These are phyloP conservation scores for Furcifer pardalis DNA, from an alignment of 2,797 vertebrate species.

Conservation along the genomic window DNA sequence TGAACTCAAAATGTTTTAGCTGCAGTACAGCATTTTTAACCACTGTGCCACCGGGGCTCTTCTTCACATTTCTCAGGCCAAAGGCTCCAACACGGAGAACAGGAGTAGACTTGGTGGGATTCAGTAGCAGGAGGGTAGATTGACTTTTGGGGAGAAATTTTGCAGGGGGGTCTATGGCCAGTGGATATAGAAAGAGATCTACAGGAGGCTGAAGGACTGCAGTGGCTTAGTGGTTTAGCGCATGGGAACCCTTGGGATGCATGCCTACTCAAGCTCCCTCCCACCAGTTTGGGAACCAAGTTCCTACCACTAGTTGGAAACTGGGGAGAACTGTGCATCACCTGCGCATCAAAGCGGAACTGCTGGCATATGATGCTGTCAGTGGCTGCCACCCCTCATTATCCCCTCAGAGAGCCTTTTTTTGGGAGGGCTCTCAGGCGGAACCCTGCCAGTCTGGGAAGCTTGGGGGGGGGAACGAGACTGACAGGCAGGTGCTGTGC, in stretches of 20 bases:
- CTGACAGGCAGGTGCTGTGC: background rate
- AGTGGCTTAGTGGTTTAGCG: too few species aligned
- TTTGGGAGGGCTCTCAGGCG: background rate
- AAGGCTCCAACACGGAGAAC: background rate
- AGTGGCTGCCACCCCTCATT: conserved; percentile 9
- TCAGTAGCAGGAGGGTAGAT: background rate
- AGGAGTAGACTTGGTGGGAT: too few species aligned
- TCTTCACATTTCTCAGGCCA: background rate
- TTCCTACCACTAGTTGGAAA: background rate
- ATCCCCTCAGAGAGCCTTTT: background rate
- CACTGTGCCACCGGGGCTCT: too few species aligned
- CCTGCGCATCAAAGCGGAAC: background rate
- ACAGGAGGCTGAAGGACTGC: too few species aligned
- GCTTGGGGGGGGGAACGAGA: background rate
- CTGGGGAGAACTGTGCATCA: fast-evolving
- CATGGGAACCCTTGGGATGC: too few species aligned
- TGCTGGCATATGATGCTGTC: background rate
- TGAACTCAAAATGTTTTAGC: too few species aligned
- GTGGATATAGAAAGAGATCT: too few species aligned
- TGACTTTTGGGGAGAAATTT: background rate
- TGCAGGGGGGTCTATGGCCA: background rate
- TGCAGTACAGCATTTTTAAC: too few species aligned
- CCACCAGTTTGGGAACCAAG: too few species aligned
- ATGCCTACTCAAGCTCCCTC: too few species aligned
- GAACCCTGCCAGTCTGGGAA: background rate